Base-by-base conservation (phyloP, 2,888 invertebrate genomes). In the Noctua fimbriata region DNA sequence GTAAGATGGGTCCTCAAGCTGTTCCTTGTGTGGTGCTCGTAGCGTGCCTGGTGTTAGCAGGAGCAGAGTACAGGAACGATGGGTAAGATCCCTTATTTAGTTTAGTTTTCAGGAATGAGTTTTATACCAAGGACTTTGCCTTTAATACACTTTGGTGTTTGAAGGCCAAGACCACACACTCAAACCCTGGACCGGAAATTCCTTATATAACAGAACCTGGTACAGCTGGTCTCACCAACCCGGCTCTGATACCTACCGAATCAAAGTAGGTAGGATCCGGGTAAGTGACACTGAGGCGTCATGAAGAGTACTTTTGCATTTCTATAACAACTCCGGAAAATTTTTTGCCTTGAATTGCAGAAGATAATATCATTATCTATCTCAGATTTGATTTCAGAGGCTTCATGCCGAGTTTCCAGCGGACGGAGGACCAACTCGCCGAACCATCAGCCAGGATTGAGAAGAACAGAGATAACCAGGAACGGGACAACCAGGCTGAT, bases 351-450 rank as follows among this genome's bases (percentile, higher is more conserved):
- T 10, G 9, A 18, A 49, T 65, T 55, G 3, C 24, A 65, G 63
- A 47, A 41, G 24, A 24, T 47, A 24, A 67, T 66, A 69, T 73
- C 18, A 67, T 89, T 81, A 92, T 86, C 78, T 71, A n/a, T 72
- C 76, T 84, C 86, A 93, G 94, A 81, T 93, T 94, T 82, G 84
- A 93, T 95, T 94, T 93, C 92, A 95, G 96, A 82, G 97, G 96
- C 81, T 96, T 97, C 86, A 89, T 95, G 92, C 97, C 97, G 69
- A 96, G 96, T 86, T 92, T 93, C 73, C 94, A 93, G 55, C 92
- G 95, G n/a, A 96, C 96, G 0, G 95, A 97, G 79, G 97, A 97
- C 82, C 97, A 97, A 92, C 91, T 97, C 6, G 97, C 97, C 0
- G 96, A 97, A 76, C 96, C 97, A 0, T 94, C 96, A 0, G 94